These are phyloP conservation scores for Gadus macrocephalus DNA, from an alignment of 2,113 vertebrate species.

Conservation along the genomic window DNA sequence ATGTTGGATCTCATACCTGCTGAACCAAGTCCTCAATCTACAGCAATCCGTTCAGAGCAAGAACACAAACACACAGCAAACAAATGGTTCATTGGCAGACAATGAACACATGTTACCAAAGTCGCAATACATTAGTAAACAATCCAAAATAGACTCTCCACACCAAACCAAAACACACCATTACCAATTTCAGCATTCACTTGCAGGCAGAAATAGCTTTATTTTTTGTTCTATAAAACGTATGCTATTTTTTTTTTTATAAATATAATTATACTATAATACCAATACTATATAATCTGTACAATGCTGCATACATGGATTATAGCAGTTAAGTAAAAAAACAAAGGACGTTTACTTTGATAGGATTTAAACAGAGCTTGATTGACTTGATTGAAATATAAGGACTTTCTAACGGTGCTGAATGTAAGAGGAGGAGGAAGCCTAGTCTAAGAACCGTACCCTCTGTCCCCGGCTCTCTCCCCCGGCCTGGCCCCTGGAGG, in stretches of 20 bases:
- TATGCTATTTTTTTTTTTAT: no score
- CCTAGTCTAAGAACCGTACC: constrained; percentile 55
- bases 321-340: no score
- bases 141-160: neutral
- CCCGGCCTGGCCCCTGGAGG: constrained; percentile 48
- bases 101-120: constrained; percentile 28
- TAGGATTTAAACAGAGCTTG: no score
- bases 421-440: no score
- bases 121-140: neutral
- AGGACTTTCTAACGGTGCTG: no score
- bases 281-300: no score
- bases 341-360: no score
- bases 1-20: constrained; percentile 77
- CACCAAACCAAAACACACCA: neutral
- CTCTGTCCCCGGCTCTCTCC: constrained; percentile 60
- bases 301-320: no score
- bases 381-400: no score
- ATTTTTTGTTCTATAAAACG: no score
- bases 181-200: constrained; percentile 32
- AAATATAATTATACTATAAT: no score
- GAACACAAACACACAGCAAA: constrained; percentile 54
- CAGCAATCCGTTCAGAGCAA: constrained; percentile 57
- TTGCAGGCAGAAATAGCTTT: neutral
- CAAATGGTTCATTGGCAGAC: constrained; percentile 44
- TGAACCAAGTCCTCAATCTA: constrained; percentile 82